Base-by-base conservation (phyloP, 2,888 invertebrate species). In the Laspeyria flexula region DNA sequence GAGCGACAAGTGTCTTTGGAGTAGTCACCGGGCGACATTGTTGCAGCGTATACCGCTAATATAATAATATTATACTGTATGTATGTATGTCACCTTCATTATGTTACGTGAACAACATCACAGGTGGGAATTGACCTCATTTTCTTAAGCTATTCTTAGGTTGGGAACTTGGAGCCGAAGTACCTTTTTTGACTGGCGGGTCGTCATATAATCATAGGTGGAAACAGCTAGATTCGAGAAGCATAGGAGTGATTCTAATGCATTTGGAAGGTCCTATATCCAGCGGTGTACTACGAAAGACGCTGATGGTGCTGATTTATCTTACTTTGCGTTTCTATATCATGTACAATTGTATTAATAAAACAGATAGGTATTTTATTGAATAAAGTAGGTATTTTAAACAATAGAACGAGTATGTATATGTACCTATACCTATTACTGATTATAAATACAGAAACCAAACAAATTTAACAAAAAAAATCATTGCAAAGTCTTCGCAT, bases 1-100 rank as follows among this genome's bases (percentile, higher is more conserved):
- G 68, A 71, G 75, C 75, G 79, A 79, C 85, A 80, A 87, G 89
- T 85, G 86, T 78, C 78, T 78, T 75, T 84, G 69, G 72, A 88
- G 88, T 66, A 81, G 83, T 68, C 75, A 71, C 66, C 72, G 69
- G 47, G 80, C 77, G 80, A 81, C 81, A 86, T 88, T 88, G 88
- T 87, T 81, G 79, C 78, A 77, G 66, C 76, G 56, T 80, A 77
- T 73, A 78, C 77, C 76, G 81, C 81, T 85, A 85, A 85, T 81
- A 79, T 73, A 77, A 79, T 80, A 78, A 79, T 25, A 25, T 75
- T 73, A 74, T 75, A 77, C 35, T n/a, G 29, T 48, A 43, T 34
- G 25, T 40, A 29, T 69, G 67, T 72, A 55, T 51, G 69, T 62
- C 63, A 72, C 64, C 71, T 75, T 75, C 75, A 79, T 79, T 77